phyloP scores from a whole-genome alignment of 2,888 invertebrate species.

The Fissipunctia ypsillon region DNA sequence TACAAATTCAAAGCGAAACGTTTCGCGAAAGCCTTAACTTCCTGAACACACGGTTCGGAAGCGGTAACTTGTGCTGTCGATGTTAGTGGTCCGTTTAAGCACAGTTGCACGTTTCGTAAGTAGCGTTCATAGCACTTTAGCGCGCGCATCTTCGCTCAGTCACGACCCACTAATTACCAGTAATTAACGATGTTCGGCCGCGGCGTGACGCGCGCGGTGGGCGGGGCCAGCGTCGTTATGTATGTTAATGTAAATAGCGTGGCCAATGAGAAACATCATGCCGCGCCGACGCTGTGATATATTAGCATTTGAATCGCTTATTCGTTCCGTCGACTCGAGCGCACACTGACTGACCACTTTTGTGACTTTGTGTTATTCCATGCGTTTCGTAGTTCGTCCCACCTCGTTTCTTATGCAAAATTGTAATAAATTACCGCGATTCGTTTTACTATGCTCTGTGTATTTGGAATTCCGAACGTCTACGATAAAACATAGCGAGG shows the following conservation, averaged over 20 bases:
- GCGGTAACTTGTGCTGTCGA: conserved; percentile 38
- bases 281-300: conserved; percentile 87
- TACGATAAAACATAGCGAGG: conserved; percentile 73
- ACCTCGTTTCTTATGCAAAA: conserved; percentile 80
- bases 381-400: conserved; percentile 81
- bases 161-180: conserved; percentile 86
- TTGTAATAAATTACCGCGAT: conserved; percentile 80
- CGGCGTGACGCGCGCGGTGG: conserved; percentile 83
- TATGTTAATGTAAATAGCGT: conserved; percentile 88
- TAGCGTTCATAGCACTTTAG: conserved; percentile 67
- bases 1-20: conserved; percentile 5
- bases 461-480: conserved; percentile 72
- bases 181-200: conserved; percentile 86
- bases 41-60: conserved; percentile 44
- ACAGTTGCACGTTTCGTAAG: conserved; percentile 62
- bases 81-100: conserved; percentile 51
- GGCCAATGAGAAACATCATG: conserved; percentile 87
- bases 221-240: conserved; percentile 84
- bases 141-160: conserved; percentile 78
- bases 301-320: conserved; percentile 90
- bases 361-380: conserved; percentile 76
- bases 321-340: conserved; percentile 79
- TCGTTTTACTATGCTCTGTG: conserved; percentile 72
- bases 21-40: conserved; percentile 12
- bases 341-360: conserved; percentile 74